Evolutionary conservation across 2,888 invertebrate genomes (phyloP).

Genomic region (Eledona agricola): DNA sequence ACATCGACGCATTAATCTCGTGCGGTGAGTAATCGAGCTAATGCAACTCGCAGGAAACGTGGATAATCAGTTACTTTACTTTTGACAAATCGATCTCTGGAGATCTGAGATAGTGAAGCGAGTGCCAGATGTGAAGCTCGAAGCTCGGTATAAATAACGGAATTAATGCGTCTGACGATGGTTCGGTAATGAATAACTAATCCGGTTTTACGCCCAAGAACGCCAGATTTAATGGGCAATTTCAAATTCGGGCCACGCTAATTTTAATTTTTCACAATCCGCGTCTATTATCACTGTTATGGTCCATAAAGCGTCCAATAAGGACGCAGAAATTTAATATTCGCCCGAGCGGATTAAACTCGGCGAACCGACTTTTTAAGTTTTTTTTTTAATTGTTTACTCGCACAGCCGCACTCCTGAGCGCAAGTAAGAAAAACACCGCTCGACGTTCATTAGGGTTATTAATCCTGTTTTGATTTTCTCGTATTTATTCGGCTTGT

Average conservation of each 20-base stretch:
- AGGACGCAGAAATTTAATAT: slow-evolving; percentile 42
- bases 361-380: too few species aligned
- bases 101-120: slow-evolving; percentile 37
- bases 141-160: slow-evolving; percentile 38
- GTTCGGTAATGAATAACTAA: slow-evolving; percentile 48
- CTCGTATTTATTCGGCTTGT: slow-evolving; percentile 34
- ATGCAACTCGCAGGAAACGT: slow-evolving; percentile 54
- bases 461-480: slow-evolving; percentile 39
- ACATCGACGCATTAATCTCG: slow-evolving; percentile 57
- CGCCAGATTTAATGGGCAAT: slow-evolving; percentile 42
- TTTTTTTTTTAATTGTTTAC: too few species aligned
- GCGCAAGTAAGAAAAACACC: slow-evolving; percentile 6
- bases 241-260: slow-evolving; percentile 40
- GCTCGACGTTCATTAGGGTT: slow-evolving; percentile 33
- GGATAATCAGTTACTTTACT: slow-evolving; percentile 56
- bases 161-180: slow-evolving; percentile 40
- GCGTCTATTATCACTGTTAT: slow-evolving; percentile 42
- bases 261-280: slow-evolving; percentile 44
- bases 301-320: slow-evolving; percentile 49
- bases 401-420: not conserved
- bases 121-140: slow-evolving; percentile 16
- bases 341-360: too few species aligned
- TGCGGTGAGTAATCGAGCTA: slow-evolving; percentile 59
- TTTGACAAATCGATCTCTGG: slow-evolving; percentile 54
- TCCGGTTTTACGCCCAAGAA: slow-evolving; percentile 42